These are phyloP conservation scores for Echeneis naucrates DNA, from an alignment of 2,797 vertebrate genomes.

Conservation along the genomic window DNA sequence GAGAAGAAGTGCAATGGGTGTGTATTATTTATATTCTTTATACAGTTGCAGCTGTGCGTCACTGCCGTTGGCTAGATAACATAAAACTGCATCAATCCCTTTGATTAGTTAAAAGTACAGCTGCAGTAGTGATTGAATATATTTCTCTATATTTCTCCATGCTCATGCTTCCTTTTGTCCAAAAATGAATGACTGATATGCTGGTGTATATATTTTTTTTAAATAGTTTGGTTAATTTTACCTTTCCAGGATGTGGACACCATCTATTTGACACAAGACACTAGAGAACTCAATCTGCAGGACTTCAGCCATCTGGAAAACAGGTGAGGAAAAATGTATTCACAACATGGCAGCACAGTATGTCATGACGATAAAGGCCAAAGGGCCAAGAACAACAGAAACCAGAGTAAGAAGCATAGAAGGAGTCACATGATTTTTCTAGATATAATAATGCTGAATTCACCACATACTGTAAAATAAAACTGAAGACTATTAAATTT, in stretches of 20 bases:
- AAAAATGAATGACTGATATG: neutral
- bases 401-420: neutral
- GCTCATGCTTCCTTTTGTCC: neutral
- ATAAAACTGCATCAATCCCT: slow-evolving; percentile 21
- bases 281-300: slow-evolving; percentile 94
- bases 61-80: slow-evolving; percentile 1
- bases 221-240: slow-evolving; percentile 9
- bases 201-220: neutral
- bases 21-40: slow-evolving; percentile 67
- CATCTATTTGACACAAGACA: slow-evolving; percentile 98
- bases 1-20: slow-evolving; percentile 98
- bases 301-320: slow-evolving; percentile 98
- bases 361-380: neutral
- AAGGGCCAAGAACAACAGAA: neutral
- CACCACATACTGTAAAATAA: neutral
- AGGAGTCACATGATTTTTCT: neutral
- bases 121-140: neutral
- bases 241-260: slow-evolving; percentile 93
- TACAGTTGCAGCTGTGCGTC: neutral
- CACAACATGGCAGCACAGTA: neutral
- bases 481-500: neutral
- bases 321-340: slow-evolving; percentile 81
- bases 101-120: slow-evolving; percentile 14
- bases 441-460: slow-evolving; percentile 9
- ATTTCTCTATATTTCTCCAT: neutral